Evolutionary conservation across 1,140 invertebrate species (phyloP).

Genomic region (Nebria ingens): DNA sequence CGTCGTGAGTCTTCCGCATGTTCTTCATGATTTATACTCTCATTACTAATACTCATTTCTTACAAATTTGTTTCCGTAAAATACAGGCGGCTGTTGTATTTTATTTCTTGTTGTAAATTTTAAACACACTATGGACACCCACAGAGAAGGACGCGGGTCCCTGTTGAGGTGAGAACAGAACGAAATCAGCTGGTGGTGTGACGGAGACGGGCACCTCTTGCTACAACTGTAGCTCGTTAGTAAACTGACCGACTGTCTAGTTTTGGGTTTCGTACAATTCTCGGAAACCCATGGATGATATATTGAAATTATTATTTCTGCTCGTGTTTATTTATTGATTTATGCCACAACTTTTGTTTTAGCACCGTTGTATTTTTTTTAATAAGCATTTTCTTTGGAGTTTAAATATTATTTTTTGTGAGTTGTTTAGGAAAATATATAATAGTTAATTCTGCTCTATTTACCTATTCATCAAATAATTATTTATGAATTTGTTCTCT

Average conservation of each 20-base stretch:
- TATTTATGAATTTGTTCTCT: no score
- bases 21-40: background rate
- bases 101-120: background rate
- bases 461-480: no score
- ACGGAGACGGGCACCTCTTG: background rate
- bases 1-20: background rate
- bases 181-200: background rate
- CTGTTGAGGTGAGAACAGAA: background rate
- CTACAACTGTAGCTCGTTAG: background rate
- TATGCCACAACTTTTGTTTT: no score
- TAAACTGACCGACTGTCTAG: background rate
- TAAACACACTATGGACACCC: background rate
- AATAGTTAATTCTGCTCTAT: no score
- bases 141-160: background rate
- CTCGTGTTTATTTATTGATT: no score
- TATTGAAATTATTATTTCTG: background rate
- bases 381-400: no score
- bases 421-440: no score
- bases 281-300: background rate
- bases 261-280: background rate
- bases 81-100: no score
- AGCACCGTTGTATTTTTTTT: no score
- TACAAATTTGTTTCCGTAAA: slow-evolving; percentile 9
- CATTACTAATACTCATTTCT: slow-evolving; percentile 9
- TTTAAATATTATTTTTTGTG: no score